Base-by-base conservation (phyloP, 2,113 vertebrate species). In the Brachypteracias leptosomus region DNA sequence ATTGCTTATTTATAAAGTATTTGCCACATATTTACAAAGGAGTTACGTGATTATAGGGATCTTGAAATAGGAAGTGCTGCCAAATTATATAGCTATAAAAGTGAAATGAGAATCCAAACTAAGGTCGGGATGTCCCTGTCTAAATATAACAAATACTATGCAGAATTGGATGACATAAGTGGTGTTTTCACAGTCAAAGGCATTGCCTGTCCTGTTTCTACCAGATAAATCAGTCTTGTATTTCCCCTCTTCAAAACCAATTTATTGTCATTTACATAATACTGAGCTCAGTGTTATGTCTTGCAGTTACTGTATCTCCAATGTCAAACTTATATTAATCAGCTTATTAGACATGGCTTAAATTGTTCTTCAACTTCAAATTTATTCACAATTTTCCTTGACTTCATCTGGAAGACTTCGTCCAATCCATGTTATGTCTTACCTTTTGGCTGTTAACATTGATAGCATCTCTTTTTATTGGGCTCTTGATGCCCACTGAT, bases 401-500 rank as follows among this genome's bases (percentile, higher is more conserved):
- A 88, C 44, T 94, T 85, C 82, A 59, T 86, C 72, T 95, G 74
- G 55, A 96, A 92, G 55, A 51, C 29, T 95, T 91, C 46, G 78
- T 76, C 85, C 81, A 91, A 74, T 92, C 71, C 91, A 71, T 88
- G 67, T 49, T 94, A 85, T 95, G 62, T 58, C 87, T 97, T 97
- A 97, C 87, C 95, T 98, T 96, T 97, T 88, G 91, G 77, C 84
- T 97, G 77, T 92, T 96, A 95, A 93, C 89, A 96, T 42, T 95
- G 96, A 97, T 92, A 95, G 72, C 46, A 66, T 89, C 96, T 95
- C 70, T 88, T 96, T 97, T 97, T 98, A 97, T 97, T 94, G 93
- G 96, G 72, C 95, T 97, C 97, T 77, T 73, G 96, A 70, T 95
- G 94, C 88, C 88, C 94, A 90, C 92, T 98, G 97, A 97, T 97